phyloP scores from a whole-genome alignment of 2,888 invertebrate species.

The Calliscelio sp. region DNA sequence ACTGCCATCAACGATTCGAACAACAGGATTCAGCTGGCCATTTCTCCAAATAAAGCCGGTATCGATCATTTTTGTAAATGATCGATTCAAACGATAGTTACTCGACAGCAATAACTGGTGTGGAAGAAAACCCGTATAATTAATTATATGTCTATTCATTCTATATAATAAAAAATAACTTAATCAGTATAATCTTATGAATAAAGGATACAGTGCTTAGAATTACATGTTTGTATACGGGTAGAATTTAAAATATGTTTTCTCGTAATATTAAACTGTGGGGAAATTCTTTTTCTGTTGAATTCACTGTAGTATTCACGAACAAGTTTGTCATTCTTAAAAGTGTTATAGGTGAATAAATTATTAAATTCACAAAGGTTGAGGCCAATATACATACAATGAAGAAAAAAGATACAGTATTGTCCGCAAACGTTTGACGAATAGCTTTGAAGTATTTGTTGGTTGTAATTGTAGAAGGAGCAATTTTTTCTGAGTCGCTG shows the following conservation, averaged over 20 bases:
- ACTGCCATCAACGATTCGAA: too few relatives aligned
- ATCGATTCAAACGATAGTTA: background rate
- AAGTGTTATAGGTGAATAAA: conserved; percentile 7
- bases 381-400: conserved; percentile 3
- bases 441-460: background rate
- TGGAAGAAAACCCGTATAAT: too few relatives aligned
- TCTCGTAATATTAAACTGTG: background rate
- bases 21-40: too few relatives aligned
- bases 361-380: conserved; percentile 1
- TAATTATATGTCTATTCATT: too few relatives aligned
- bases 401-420: conserved; percentile 9
- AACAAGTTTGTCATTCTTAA: background rate
- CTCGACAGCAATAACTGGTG: background rate
- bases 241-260: too few relatives aligned
- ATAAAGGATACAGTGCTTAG: too few relatives aligned
- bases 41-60: too few relatives aligned
- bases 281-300: background rate
- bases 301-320: conserved; percentile 1
- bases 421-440: conserved; percentile 2
- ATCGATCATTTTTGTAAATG: background rate
- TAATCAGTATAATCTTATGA: too few relatives aligned
- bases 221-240: too few relatives aligned
- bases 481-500: background rate
- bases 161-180: too few relatives aligned
- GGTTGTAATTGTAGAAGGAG: background rate